These are phyloP conservation scores for Pristionchus entomophagus DNA, from an alignment of 2,888 invertebrate genomes.

Conservation along the genomic window DNA sequence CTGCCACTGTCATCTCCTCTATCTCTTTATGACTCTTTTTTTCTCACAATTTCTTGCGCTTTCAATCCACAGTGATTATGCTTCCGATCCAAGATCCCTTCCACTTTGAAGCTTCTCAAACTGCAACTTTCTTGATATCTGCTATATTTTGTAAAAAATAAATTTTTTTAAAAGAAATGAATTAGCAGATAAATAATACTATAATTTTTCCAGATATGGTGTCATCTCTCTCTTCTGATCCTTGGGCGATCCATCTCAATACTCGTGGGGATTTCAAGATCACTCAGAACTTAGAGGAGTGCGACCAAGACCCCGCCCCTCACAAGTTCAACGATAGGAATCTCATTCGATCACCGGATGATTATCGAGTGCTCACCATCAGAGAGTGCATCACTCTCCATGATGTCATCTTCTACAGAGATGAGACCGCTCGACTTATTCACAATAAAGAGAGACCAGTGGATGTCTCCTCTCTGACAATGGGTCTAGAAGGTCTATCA, in stretches of 20 bases:
- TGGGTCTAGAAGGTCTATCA: not conserved
- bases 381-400: not conserved
- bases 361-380: not conserved
- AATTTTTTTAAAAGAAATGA: too few species aligned
- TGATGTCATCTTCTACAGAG: not conserved
- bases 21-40: too few species aligned
- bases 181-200: too few species aligned
- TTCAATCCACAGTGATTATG: too few species aligned
- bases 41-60: too few species aligned
- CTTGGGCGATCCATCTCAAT: not conserved
- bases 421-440: not conserved
- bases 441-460: not conserved
- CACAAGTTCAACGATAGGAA: slow-evolving; percentile 6
- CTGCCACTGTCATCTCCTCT: too few species aligned
- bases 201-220: not conserved
- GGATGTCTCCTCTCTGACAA: not conserved
- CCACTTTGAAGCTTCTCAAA: too few species aligned
- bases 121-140: too few species aligned
- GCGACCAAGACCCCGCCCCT: slow-evolving; percentile 2
- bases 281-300: not conserved
- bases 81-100: too few species aligned
- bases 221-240: too few species aligned
- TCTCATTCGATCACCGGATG: not conserved
- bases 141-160: too few species aligned
- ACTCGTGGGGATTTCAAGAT: not conserved